Evolutionary conservation across 2,113 vertebrate genomes (phyloP).

Genomic region (Plotosus lineatus): DNA sequence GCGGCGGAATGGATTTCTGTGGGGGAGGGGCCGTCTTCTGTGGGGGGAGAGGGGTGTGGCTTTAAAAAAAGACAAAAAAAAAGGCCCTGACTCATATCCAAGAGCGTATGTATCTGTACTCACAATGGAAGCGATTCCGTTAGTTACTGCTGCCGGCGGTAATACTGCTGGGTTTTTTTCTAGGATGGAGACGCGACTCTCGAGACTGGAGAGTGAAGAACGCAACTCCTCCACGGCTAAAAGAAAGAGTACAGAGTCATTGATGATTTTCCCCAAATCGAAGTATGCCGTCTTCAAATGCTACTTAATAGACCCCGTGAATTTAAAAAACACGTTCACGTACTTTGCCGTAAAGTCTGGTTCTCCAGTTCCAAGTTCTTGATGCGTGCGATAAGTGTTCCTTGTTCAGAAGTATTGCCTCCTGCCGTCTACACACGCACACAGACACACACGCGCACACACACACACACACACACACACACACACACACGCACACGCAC

Average conservation of each 20-base stretch:
- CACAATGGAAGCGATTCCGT: constrained; percentile 41
- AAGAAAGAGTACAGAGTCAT: background rate
- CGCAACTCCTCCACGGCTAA: constrained; percentile 84
- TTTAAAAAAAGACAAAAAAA: background rate
- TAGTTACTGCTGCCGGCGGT: constrained; percentile 29
- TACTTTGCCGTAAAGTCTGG: constrained; percentile 83
- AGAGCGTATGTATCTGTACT: background rate
- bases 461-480: constrained; percentile 6
- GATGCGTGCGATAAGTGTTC: constrained; percentile 81
- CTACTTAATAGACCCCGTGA: background rate
- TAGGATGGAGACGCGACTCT: constrained; percentile 77
- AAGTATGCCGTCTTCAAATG: background rate
- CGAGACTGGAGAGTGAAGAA: constrained; percentile 81
- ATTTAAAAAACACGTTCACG: constrained; percentile 19
- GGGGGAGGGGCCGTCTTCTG: constrained; percentile 8
- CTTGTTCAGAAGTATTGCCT: constrained; percentile 75
- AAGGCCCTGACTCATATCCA: no score
- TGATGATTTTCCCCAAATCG: no score
- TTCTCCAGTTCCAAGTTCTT: constrained; percentile 88
- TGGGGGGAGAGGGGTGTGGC: background rate
- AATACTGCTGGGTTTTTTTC: constrained; percentile 77
- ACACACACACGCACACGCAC: constrained; percentile 16
- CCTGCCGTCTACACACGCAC: constrained; percentile 51
- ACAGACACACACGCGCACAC: constrained; percentile 9
- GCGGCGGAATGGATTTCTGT: constrained; percentile 44